phyloP scores from a whole-genome alignment of 2,797 vertebrate genomes.

The Alcedo quadribrachys region DNA sequence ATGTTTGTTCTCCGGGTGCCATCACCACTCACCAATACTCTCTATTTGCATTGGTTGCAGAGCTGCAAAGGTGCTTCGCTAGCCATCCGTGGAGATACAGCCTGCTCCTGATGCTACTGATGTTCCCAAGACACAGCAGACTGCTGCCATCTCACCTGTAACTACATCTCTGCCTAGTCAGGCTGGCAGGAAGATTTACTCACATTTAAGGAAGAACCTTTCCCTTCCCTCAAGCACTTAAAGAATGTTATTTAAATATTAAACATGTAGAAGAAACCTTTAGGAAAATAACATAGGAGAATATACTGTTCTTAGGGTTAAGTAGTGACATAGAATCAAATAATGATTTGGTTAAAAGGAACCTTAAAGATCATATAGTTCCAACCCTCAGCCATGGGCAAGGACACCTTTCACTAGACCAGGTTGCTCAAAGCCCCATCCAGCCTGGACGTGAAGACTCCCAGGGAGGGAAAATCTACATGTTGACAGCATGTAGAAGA shows the following conservation, averaged over 20 bases:
- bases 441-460: neutral
- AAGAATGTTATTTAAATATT: conserved; percentile 60
- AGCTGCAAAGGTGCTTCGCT: neutral
- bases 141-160: conserved; percentile 40
- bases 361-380: neutral
- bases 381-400: neutral
- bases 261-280: conserved; percentile 42
- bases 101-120: neutral
- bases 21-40: neutral
- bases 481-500: neutral
- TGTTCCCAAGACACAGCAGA: conserved; percentile 1
- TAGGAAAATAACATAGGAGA: conserved; percentile 22
- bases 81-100: neutral
- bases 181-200: conserved; percentile 29
- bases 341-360: neutral
- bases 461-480: neutral
- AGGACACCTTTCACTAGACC: neutral
- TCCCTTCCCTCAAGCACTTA: neutral
- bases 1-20: neutral
- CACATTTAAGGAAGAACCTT: conserved; percentile 37
- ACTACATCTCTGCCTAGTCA: conserved; percentile 35
- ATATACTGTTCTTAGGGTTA: conserved; percentile 27
- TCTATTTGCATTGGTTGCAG: neutral
- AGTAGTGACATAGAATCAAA: neutral
- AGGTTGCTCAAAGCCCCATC: neutral